Evolutionary conservation across 2,113 vertebrate genomes (phyloP).

Genomic region (Campylorhamphus procurvoides): DNA sequence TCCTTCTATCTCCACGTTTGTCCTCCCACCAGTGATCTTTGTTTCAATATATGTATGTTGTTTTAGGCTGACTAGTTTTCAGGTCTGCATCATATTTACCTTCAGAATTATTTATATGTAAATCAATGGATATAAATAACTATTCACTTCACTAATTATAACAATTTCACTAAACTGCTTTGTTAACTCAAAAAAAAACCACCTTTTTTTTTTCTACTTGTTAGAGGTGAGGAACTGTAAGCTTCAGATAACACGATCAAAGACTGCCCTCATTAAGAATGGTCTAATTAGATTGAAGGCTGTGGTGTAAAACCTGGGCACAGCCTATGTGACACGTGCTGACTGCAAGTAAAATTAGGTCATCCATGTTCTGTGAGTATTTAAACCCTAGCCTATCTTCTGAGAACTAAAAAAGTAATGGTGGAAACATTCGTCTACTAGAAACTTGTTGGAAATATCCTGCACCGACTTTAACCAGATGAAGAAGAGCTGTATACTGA

Average conservation of each 20-base stretch:
- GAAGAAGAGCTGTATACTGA: background rate
- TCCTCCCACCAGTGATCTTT: background rate
- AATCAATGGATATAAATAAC: background rate
- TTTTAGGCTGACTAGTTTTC: background rate
- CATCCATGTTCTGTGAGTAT: fast-evolving
- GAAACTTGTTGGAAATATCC: background rate
- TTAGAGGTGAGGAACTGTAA: background rate
- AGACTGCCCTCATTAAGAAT: background rate
- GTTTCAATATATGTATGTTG: background rate
- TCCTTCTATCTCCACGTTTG: background rate
- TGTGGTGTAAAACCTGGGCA: background rate
- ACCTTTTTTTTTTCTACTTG: background rate
- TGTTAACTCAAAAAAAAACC: background rate
- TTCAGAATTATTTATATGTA: background rate
- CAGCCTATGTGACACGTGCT: background rate
- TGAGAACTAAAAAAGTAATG: background rate
- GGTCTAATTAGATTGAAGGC: background rate
- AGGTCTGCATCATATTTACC: background rate
- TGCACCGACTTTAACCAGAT: background rate
- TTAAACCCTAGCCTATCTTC: background rate
- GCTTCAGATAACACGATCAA: background rate
- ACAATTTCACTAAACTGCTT: background rate
- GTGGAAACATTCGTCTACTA: background rate
- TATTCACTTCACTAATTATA: background rate
- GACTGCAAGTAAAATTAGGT: background rate